Percentiles rank a stretch among this genome's conserved stretches.
Conservation (phyloP, 1,140 invertebrate species). For the Ostrea edulis region DNA sequence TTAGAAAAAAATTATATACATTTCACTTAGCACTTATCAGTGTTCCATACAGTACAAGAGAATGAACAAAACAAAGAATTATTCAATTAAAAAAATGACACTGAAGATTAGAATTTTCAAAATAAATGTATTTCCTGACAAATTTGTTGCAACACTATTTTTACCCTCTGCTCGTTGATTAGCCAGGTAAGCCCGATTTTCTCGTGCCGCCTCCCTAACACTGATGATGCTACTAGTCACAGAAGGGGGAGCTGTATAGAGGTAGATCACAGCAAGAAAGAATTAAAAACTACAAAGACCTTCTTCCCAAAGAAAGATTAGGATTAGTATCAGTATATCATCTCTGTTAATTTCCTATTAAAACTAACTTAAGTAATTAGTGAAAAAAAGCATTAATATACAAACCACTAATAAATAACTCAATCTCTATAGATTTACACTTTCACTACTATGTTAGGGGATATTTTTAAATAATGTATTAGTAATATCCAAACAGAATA, state of each 20-base stretch:
- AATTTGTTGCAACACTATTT: not conserved
- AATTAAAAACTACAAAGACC: not conserved
- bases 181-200: slow-evolving; percentile 40
- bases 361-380: not conserved
- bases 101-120: not conserved
- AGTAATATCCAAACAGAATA: not conserved
- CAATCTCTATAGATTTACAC: not conserved
- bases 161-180: slow-evolving; percentile 46
- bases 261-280: not conserved
- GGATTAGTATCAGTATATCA: not conserved
- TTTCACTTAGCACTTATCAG: too few species aligned
- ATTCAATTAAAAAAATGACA: too few species aligned
- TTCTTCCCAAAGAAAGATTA: not conserved
- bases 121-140: not conserved
- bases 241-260: not conserved
- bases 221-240: slow-evolving; percentile 43
- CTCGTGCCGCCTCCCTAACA: slow-evolving; percentile 45
- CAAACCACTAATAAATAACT: not conserved
- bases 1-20: too few species aligned
- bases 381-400: not conserved
- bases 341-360: not conserved
- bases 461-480: not conserved
- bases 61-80: too few species aligned
- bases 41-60: too few species aligned
- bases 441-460: not conserved